phyloP scores from a whole-genome alignment of 2,113 vertebrate species.

The Patagioenas fasciata region DNA sequence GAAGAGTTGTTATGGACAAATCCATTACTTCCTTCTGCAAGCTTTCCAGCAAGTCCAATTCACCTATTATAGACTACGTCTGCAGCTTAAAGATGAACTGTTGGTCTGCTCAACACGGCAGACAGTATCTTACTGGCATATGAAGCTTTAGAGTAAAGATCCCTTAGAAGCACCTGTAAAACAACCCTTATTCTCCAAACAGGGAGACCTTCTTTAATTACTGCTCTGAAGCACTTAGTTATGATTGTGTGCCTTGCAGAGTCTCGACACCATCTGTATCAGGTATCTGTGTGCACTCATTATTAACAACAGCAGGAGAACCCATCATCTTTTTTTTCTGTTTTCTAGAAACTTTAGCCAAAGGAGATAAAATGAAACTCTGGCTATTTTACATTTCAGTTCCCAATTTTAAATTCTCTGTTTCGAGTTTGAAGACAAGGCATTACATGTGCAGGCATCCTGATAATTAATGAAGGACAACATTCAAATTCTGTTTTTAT shows the following conservation, averaged over 20 bases:
- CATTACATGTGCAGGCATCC: not conserved
- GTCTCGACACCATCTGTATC: not conserved
- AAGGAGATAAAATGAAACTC: not conserved
- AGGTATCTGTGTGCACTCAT: not conserved
- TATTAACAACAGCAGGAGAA: not conserved
- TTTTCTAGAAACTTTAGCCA: not conserved
- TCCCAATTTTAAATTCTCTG: not conserved
- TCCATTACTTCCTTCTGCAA: not conserved
- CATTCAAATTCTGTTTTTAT: not conserved
- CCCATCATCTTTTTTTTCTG: not conserved
- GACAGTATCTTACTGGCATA: not conserved
- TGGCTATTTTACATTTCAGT: not conserved
- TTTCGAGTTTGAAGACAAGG: not conserved
- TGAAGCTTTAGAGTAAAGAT: not conserved
- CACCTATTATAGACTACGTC: not conserved
- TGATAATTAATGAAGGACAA: not conserved
- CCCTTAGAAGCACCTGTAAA: not conserved
- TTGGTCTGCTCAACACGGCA: not conserved
- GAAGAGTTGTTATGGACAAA: not conserved
- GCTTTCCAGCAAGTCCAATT: not conserved
- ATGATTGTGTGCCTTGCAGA: not conserved
- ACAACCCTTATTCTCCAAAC: accelerated
- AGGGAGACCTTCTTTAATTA: not conserved
- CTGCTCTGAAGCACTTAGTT: not conserved
- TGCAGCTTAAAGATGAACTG: not conserved